Evolutionary conservation across 2,888 invertebrate species (phyloP).

Genomic region (Dorcus parallelipipedus): DNA sequence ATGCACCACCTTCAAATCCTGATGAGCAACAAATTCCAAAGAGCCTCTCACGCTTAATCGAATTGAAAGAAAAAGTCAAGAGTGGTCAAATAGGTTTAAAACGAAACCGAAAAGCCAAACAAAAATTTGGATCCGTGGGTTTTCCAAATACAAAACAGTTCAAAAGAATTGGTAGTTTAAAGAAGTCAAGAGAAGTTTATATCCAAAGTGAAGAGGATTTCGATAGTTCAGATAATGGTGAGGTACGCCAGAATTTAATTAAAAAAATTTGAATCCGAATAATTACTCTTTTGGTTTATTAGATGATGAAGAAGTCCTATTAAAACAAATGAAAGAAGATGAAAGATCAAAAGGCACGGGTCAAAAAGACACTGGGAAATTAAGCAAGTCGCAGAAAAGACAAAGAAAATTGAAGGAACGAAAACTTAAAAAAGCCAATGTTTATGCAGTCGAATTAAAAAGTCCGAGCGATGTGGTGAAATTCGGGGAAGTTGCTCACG

Average conservation of each 20-base stretch:
- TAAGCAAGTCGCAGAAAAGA: slow-evolving; percentile 55
- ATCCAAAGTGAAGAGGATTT: slow-evolving; percentile 49
- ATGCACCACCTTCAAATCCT: slow-evolving; percentile 68
- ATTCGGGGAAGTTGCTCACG: slow-evolving; percentile 74
- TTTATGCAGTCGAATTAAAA: slow-evolving; percentile 50
- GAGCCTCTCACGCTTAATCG: slow-evolving; percentile 64
- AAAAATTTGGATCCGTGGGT: slow-evolving; percentile 6
- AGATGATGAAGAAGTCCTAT: slow-evolving; percentile 42
- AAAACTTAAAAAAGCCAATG: slow-evolving; percentile 44
- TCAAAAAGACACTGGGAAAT: slow-evolving; percentile 42
- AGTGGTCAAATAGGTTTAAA: slow-evolving; percentile 44
- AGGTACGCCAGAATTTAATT: too few relatives aligned
- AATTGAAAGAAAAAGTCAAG: slow-evolving; percentile 53
- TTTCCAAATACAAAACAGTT: slow-evolving; percentile 12
- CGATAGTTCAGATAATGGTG: background rate
- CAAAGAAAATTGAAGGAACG: slow-evolving; percentile 53
- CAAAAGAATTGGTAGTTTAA: slow-evolving; percentile 32
- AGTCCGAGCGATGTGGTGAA: slow-evolving; percentile 58
- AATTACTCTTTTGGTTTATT: slow-evolving; percentile 22
- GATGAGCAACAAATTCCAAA: slow-evolving; percentile 73
- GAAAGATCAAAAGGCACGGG: slow-evolving; percentile 41
- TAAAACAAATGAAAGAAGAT: slow-evolving; percentile 45
- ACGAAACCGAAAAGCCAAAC: slow-evolving; percentile 28
- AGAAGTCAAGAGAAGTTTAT: slow-evolving; percentile 55
- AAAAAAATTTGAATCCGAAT: too few relatives aligned